Base-by-base conservation (phyloP, 2,888 invertebrate species). In the Agonopterix arenella region DNA sequence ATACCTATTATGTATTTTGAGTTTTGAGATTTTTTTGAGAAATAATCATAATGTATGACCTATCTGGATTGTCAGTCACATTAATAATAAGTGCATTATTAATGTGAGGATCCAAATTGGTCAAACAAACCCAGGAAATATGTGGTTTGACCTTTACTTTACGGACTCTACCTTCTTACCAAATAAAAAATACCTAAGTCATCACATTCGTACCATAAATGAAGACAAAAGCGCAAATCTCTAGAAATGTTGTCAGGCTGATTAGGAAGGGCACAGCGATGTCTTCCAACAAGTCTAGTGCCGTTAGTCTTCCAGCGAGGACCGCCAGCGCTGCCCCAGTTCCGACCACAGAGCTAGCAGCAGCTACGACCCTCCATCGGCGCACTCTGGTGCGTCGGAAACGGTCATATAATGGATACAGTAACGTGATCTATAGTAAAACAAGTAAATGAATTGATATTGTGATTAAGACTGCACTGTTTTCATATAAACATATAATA, bases 371-470 rank as follows among this genome's bases (percentile, higher is more conserved):
- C 0, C 83, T 74, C 86, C 88, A 86, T 28, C 74, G 72, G 4
- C 61, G 47, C 0, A 79, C 76, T 0, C 76, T 72, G 0, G 72
- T 49, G 1, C 80, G 78, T 2, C 80, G 76, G 40, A 75, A 64
- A 0, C 72, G 77, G 11, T 82, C 84, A 57, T 72, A 81, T 3
- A 84, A 16, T 1, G 88, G 86, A 48, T 75, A 79, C 2, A 84
- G 54, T 2, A 79, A 61, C 1, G 70, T 64, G 0, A 88, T 52
- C 88, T 49, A 44, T 28, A 28, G 7, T 4, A 38, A 44, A 9
- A 42, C 11, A 45, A 52, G 37, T 11, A 11, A 9, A 11, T 11
- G 2, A 43, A n/a, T 9, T 18, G 18, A 18, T 18, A 40, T 40
- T 38, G 1, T 38, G 38, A 38, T 40, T 28, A 7, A 28, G 4